Evolutionary conservation across 2,797 vertebrate species (phyloP).

Genomic region (Halcyon smyrnensis): DNA sequence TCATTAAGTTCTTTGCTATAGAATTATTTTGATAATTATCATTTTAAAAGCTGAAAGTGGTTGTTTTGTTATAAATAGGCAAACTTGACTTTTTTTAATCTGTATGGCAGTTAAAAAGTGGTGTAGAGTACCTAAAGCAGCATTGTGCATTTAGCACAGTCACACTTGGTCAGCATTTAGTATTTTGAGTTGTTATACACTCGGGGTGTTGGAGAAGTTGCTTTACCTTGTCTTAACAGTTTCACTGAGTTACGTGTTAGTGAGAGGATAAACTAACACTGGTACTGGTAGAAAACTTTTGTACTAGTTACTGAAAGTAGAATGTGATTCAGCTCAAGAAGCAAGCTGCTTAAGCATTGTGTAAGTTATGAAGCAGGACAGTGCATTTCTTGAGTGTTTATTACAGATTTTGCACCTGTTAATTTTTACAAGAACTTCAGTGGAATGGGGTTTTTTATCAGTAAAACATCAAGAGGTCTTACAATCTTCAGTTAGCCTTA

Average conservation of each 20-base stretch:
- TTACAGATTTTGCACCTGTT: neutral
- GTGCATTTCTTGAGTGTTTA: neutral
- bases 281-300: neutral
- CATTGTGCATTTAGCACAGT: neutral
- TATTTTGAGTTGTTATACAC: neutral
- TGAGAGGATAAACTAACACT: neutral
- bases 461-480: neutral
- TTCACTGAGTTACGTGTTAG: neutral
- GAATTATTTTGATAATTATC: neutral
- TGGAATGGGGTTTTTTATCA: fast-evolving
- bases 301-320: neutral
- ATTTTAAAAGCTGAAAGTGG: neutral
- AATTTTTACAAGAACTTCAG: neutral
- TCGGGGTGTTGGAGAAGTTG: neutral
- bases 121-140: neutral
- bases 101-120: neutral
- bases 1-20: neutral
- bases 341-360: neutral
- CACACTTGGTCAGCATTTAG: neutral
- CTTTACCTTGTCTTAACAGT: neutral
- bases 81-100: neutral
- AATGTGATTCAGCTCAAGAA: neutral
- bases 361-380: neutral
- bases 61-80: neutral
- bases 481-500: neutral